A percentile compares a stretch with the other conserved stretches of the same genome.
These are phyloP conservation scores for Pristiophorus japonicus DNA, from an alignment of 2,113 vertebrate genomes.

Conservation along the genomic window DNA sequence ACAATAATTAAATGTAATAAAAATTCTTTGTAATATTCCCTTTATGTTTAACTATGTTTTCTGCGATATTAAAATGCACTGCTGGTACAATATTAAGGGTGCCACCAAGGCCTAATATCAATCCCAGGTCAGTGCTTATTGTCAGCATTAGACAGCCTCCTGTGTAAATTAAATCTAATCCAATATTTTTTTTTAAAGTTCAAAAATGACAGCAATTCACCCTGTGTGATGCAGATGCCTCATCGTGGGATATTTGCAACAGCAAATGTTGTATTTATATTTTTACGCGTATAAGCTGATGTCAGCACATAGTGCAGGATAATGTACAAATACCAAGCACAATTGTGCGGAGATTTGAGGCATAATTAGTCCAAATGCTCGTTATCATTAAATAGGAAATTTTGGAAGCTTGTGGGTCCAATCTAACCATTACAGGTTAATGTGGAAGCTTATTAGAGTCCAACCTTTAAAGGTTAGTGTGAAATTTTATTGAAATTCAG, in stretches of 20 bases:
- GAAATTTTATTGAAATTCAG: constrained; percentile 6
- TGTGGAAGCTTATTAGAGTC: constrained; percentile 24
- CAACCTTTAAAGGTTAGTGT: constrained; percentile 20
- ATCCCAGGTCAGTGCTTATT: constrained; percentile 24
- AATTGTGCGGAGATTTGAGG: neutral
- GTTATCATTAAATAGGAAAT: constrained; percentile 26
- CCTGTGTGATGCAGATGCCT: too few relatives aligned
- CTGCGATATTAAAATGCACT: constrained; percentile 29
- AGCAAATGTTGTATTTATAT: constrained; percentile 24
- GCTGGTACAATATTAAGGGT: constrained; percentile 10
- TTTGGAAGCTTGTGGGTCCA: constrained; percentile 19
- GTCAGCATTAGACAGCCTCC: constrained; percentile 6
- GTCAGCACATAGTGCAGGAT: neutral
- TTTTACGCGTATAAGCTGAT: neutral
- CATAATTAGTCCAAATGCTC: constrained; percentile 29
- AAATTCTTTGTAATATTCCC: constrained; percentile 30
- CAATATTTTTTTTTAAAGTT: constrained; percentile 32
- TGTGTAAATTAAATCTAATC: constrained; percentile 27
- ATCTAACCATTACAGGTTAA: constrained; percentile 24
- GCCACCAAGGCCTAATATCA: neutral
- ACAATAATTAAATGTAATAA: constrained; percentile 32
- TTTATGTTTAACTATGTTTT: constrained; percentile 6
- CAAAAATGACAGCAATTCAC: constrained; percentile 24
- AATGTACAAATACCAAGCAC: constrained; percentile 12
- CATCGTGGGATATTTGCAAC: neutral